Conservation (phyloP, 2,888 invertebrate species). For the Aleiodes alternator region DNA sequence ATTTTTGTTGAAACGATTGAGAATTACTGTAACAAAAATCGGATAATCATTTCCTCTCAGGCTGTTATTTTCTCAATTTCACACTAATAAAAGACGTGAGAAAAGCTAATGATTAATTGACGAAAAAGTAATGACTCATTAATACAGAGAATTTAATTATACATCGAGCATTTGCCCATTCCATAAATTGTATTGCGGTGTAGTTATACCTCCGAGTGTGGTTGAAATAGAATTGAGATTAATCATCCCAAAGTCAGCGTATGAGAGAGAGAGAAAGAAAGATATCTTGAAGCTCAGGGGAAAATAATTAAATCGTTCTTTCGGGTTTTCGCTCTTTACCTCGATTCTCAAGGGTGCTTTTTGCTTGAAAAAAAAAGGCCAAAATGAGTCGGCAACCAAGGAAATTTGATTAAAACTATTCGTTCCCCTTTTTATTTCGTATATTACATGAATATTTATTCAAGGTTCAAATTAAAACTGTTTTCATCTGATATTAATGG, state of each 20-base stretch:
- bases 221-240: conserved; percentile 44
- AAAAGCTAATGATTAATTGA: conserved; percentile 1
- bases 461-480: not conserved
- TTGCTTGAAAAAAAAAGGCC: conserved; percentile 1
- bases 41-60: no score
- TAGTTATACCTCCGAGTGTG: conserved; percentile 13
- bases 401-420: conserved; percentile 37
- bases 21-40: no score
- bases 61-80: no score
- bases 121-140: conserved; percentile 1
- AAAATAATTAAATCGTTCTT: conserved; percentile 53
- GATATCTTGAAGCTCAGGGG: conserved; percentile 23
- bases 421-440: not conserved
- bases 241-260: conserved; percentile 46
- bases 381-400: conserved; percentile 18
- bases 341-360: conserved; percentile 13
- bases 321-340: conserved; percentile 34
- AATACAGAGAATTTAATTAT: conserved; percentile 22
- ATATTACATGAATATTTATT: conserved; percentile 33
- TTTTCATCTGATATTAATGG: conserved; percentile 6
- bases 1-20: no score
- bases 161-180: not conserved
- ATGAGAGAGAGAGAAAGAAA: not conserved
- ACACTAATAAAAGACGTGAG: no score
- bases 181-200: not conserved